Conservation (phyloP, 2,888 invertebrate genomes). For the Patella depressa region DNA sequence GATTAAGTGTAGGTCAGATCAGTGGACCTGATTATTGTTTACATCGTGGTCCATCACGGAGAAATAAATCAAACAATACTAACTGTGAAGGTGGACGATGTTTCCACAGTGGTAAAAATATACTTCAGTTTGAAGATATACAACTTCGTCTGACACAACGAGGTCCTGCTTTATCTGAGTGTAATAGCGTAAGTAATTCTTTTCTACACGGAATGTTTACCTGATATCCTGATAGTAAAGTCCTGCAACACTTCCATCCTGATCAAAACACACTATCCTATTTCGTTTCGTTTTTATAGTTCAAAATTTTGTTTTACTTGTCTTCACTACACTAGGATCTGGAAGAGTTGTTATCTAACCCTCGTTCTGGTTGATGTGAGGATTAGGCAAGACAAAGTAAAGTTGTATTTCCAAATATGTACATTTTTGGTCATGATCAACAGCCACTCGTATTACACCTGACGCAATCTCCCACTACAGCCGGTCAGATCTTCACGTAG, state of each 20-base stretch:
- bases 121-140: constrained; percentile 52
- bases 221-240: neutral
- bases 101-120: constrained; percentile 30
- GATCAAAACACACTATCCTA: neutral
- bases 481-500: too few species aligned
- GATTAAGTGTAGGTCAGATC: constrained; percentile 58
- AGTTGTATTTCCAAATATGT: too few species aligned
- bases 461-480: too few species aligned
- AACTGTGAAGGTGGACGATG: constrained; percentile 44
- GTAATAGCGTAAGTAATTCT: constrained; percentile 34
- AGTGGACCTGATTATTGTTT: constrained; percentile 65
- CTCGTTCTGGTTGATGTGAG: too few species aligned
- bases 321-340: too few species aligned
- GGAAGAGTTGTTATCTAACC: too few species aligned
- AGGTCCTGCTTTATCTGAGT: constrained; percentile 36
- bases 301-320: too few species aligned
- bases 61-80: constrained; percentile 34
- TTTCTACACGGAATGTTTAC: neutral
- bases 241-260: neutral
- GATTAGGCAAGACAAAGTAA: too few species aligned
- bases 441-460: too few species aligned
- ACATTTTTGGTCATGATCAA: too few species aligned
- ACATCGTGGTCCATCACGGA: constrained; percentile 45
- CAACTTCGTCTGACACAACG: constrained; percentile 53
- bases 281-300: too few species aligned